phyloP scores from a whole-genome alignment of 1,140 invertebrate species.

The Elysia chlorotica region DNA sequence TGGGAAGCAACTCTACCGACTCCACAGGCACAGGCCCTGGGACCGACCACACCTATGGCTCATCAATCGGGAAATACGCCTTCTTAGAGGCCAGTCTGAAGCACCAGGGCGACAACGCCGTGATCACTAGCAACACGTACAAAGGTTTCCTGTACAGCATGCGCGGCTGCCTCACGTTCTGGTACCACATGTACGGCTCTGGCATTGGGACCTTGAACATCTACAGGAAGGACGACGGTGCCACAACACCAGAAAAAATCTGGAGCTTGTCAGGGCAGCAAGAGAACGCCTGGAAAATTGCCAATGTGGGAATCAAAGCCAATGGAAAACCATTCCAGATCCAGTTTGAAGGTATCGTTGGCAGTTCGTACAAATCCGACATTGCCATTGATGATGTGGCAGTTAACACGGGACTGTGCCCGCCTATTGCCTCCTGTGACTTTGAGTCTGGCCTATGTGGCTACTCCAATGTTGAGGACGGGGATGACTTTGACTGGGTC shows the following conservation, averaged over 20 bases:
- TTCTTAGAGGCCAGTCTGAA: constrained; percentile 52
- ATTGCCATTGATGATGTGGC: constrained; percentile 56
- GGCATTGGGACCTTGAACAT: constrained; percentile 50
- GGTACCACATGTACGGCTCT: constrained; percentile 77
- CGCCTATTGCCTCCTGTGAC: constrained; percentile 35
- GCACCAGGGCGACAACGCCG: constrained; percentile 40
- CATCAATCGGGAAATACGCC: constrained; percentile 42
- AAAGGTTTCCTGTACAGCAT: constrained; percentile 28
- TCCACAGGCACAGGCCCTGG: constrained; percentile 40
- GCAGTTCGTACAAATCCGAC: constrained; percentile 41
- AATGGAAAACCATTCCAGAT: constrained; percentile 25
- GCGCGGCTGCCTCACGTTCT: constrained; percentile 50
- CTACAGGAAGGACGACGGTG: constrained; percentile 32
- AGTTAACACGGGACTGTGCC: constrained; percentile 28
- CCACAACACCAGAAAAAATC: not conserved
- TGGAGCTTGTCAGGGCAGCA: constrained; percentile 12
- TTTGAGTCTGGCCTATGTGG: constrained; percentile 45
- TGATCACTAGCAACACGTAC: constrained; percentile 37
- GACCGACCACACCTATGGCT: constrained; percentile 41
- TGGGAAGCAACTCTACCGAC: constrained; percentile 65
- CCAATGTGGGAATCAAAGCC: not conserved
- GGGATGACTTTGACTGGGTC: constrained; percentile 51
- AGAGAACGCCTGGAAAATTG: constrained; percentile 16
- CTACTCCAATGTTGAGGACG: constrained; percentile 40
- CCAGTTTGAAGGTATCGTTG: constrained; percentile 42